A percentile compares a stretch with the other conserved stretches of the same genome.
phyloP scores from a whole-genome alignment of 2,797 vertebrate species.

The Lepilemur ruficaudatus region DNA sequence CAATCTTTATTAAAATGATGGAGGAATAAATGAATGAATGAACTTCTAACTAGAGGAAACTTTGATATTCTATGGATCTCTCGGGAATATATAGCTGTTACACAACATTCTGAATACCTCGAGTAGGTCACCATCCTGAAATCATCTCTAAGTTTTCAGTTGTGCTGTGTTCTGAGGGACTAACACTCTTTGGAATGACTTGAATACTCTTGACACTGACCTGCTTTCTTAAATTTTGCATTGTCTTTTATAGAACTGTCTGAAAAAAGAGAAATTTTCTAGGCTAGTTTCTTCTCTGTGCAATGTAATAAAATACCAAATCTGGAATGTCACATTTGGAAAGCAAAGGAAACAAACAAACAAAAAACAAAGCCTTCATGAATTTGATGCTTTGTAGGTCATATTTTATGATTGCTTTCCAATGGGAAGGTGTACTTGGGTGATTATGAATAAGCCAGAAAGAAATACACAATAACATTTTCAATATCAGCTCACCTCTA shows the following conservation, averaged over 20 bases:
- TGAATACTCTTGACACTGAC: not conserved
- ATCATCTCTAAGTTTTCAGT: not conserved
- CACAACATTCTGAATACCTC: not conserved
- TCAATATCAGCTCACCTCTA: not conserved
- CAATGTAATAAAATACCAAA: not conserved
- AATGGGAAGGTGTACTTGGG: not conserved
- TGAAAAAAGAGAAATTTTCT: not conserved
- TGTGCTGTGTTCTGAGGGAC: not conserved
- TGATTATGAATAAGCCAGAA: not conserved
- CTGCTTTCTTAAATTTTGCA: not conserved
- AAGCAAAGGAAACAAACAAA: not conserved
- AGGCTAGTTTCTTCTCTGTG: not conserved
- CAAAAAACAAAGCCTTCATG: not conserved
- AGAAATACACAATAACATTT: slow-evolving; percentile 19
- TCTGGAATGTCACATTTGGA: not conserved
- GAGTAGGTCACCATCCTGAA: not conserved
- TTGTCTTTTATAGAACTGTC: not conserved
- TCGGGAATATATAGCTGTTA: not conserved
- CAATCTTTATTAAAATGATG: not conserved
- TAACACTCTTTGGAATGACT: not conserved
- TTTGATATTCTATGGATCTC: not conserved
- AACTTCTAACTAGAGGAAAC: not conserved
- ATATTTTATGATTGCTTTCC: not conserved
- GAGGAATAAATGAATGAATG: not conserved
- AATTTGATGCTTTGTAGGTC: not conserved